phyloP scores from a whole-genome alignment of 2,888 invertebrate genomes.

The Diachrysia chrysitis region DNA sequence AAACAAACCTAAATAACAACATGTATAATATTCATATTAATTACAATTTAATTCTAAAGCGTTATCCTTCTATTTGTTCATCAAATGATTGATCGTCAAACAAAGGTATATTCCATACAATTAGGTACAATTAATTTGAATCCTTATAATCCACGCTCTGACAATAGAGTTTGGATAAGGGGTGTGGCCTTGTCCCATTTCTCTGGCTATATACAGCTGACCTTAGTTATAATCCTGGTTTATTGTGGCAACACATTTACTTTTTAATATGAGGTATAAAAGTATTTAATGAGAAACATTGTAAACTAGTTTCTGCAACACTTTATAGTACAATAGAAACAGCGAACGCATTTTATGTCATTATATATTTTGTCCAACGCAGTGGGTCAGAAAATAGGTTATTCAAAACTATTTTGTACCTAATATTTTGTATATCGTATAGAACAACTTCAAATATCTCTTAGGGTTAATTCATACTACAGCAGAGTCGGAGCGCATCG shows the following conservation, averaged over 20 bases:
- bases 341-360: not conserved
- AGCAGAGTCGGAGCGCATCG: too few relatives aligned
- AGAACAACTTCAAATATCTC: too few relatives aligned
- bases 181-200: constrained; percentile 24
- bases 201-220: constrained; percentile 15
- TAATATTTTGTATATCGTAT: too few relatives aligned
- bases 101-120: not conserved
- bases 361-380: too few relatives aligned
- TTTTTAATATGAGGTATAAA: constrained; percentile 1
- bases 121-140: constrained; percentile 2
- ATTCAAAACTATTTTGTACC: too few relatives aligned
- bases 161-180: not conserved
- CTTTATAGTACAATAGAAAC: not conserved
- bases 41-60: not conserved
- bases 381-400: too few relatives aligned
- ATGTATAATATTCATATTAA: not conserved
- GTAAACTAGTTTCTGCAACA: not conserved
- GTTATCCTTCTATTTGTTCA: not conserved
- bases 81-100: not conserved
- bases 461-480: too few relatives aligned
- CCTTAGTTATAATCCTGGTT: constrained; percentile 8
- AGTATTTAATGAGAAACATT: not conserved
- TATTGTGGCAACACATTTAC: not conserved
- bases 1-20: too few relatives aligned
- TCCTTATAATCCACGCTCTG: not conserved